These are phyloP conservation scores for Andinoacara biseriatus DNA, from an alignment of 2,113 vertebrate species.

Conservation along the genomic window DNA sequence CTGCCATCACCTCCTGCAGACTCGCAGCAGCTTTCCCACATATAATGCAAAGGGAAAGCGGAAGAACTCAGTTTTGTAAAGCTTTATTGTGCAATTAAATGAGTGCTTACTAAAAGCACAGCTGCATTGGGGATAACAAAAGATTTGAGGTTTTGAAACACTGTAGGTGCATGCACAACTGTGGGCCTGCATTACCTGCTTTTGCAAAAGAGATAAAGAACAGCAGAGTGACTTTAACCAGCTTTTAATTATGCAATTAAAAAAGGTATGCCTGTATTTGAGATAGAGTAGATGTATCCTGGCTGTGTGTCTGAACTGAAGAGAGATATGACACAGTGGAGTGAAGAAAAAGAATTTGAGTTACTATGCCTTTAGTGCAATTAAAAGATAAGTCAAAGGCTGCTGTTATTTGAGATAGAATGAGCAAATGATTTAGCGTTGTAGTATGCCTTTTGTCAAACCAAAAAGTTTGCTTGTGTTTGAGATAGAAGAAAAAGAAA, in stretches of 20 bases:
- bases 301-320: constrained; percentile 33
- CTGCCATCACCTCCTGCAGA: constrained; percentile 54
- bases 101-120: constrained; percentile 35
- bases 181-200: constrained; percentile 26
- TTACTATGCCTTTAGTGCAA: constrained; percentile 52
- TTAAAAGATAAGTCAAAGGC: constrained; percentile 62
- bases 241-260: constrained; percentile 60
- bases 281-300: constrained; percentile 40
- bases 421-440: constrained; percentile 35
- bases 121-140: constrained; percentile 32
- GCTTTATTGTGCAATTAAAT: constrained; percentile 57
- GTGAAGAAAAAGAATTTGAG: constrained; percentile 32
- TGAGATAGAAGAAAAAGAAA: constrained; percentile 33
- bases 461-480: constrained; percentile 12
- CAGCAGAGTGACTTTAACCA: constrained; percentile 32
- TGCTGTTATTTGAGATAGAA: constrained; percentile 25
- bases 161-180: constrained; percentile 8
- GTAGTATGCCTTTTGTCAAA: constrained; percentile 33
- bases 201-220: constrained; percentile 39
- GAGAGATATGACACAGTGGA: constrained; percentile 21
- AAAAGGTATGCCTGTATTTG: constrained; percentile 48
- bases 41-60: constrained; percentile 6
- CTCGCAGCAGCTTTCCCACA: constrained; percentile 39
- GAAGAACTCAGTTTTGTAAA: constrained; percentile 6
- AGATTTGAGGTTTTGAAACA: constrained; percentile 26